These are phyloP conservation scores for Chloropsis cyanopogon DNA, from an alignment of 2,113 vertebrate species.

Conservation along the genomic window DNA sequence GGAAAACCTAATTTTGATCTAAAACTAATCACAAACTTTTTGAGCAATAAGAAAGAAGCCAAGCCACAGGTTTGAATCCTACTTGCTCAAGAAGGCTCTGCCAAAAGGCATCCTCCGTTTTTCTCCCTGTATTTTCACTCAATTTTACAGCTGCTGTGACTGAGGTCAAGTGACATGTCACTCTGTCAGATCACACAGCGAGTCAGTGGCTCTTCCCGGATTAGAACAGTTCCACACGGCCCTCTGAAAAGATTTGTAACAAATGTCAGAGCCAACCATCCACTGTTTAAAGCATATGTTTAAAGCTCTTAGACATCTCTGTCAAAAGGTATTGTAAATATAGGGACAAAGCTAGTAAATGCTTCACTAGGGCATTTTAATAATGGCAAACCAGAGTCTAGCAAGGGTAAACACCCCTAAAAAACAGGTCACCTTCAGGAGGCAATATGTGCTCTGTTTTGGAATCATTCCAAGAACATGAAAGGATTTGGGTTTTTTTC, in stretches of 20 bases:
- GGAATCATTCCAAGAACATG: background rate
- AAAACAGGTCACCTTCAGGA: background rate
- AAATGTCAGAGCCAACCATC: conserved; percentile 46
- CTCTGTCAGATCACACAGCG: conserved; percentile 68
- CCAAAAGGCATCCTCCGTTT: background rate
- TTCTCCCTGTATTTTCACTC: background rate
- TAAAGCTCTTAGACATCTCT: conserved; percentile 62
- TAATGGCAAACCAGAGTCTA: background rate
- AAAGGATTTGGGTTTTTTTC: background rate
- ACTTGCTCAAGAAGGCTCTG: background rate
- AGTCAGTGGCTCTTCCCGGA: conserved; percentile 65
- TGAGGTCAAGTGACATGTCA: conserved; percentile 72
- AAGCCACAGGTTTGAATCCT: background rate
- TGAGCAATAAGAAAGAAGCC: background rate
- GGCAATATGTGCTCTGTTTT: background rate
- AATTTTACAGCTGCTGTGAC: conserved; percentile 41
- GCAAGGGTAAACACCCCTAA: background rate
- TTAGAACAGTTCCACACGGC: conserved; percentile 55
- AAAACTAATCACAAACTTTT: background rate
- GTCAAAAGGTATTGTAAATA: conserved; percentile 70
- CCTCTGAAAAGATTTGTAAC: conserved; percentile 64
- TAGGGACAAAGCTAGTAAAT: conserved; percentile 53
- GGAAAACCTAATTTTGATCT: background rate
- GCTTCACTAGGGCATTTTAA: background rate
- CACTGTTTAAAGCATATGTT: conserved; percentile 59